phyloP scores from a whole-genome alignment of 2,113 vertebrate species.

The Tragelaphus imberbis region DNA sequence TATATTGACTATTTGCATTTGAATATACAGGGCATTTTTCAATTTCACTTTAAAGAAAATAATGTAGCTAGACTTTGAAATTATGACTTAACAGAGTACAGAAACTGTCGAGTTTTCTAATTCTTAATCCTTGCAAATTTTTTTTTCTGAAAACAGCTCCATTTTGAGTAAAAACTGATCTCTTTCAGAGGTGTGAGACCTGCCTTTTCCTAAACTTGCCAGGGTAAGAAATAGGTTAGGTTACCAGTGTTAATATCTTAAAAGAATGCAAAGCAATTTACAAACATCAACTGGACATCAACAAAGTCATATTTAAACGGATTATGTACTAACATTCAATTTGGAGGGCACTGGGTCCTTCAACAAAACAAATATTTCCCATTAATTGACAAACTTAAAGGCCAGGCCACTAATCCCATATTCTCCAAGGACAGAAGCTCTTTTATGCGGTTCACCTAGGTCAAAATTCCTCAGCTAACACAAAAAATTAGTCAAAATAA shows the following conservation, averaged over 20 bases:
- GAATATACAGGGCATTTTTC: not conserved
- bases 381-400: not conserved
- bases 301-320: not conserved
- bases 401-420: not conserved
- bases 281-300: not conserved
- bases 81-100: not conserved
- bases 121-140: not conserved
- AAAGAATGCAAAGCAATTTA: not conserved
- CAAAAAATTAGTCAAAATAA: not conserved
- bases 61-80: not conserved
- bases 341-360: not conserved
- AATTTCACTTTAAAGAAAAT: not conserved
- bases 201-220: not conserved
- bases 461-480: not conserved
- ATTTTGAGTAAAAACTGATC: not conserved
- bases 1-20: not conserved
- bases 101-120: not conserved
- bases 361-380: not conserved
- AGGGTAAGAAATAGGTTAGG: not conserved
- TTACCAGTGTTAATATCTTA: not conserved
- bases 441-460: not conserved
- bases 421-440: not conserved
- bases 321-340: not conserved
- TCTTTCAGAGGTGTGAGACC: not conserved
- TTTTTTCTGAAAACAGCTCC: not conserved